phyloP scores from a whole-genome alignment of 2,888 invertebrate species.

The Philereme transversata region DNA sequence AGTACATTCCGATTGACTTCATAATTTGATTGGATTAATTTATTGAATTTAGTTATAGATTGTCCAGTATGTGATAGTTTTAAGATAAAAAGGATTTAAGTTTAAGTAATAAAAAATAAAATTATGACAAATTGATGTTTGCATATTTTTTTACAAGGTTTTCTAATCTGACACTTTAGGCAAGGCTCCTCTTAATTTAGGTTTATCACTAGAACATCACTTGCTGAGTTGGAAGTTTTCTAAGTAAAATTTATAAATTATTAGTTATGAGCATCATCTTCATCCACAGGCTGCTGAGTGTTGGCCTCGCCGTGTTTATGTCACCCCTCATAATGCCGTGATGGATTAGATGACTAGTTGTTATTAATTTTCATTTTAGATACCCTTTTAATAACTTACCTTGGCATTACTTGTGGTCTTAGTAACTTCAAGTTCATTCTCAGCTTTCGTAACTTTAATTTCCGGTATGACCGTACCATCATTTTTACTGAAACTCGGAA shows the following conservation, averaged over 20 bases:
- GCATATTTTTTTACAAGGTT: constrained; percentile 8
- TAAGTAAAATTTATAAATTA: too few species aligned
- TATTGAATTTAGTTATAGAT: constrained; percentile 23
- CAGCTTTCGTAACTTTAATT: constrained; percentile 70
- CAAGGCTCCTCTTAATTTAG: too few species aligned
- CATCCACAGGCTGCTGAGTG: too few species aligned
- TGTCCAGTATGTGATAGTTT: constrained; percentile 16
- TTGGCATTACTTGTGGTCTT: constrained; percentile 46
- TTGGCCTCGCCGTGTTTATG: too few species aligned
- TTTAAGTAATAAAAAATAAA: constrained; percentile 13
- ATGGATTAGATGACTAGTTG: too few species aligned
- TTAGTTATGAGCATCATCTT: too few species aligned
- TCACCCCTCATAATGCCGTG: too few species aligned
- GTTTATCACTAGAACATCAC: too few species aligned
- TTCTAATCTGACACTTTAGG: too few species aligned
- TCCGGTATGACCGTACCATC: constrained; percentile 55
- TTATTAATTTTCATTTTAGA: too few species aligned
- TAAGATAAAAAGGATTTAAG: constrained; percentile 13
- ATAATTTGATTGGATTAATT: constrained; percentile 35
- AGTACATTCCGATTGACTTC: constrained; percentile 43
- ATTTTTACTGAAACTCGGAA: constrained; percentile 40
- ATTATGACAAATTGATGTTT: constrained; percentile 1
- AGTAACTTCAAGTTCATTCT: constrained; percentile 47
- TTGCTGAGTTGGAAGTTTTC: too few species aligned
- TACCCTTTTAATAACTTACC: constrained; percentile 47